Evolutionary conservation across 1,140 invertebrate genomes (phyloP), one percentile per base, ranked within the genome.

Genomic region (Drosophila elegans): DNA sequence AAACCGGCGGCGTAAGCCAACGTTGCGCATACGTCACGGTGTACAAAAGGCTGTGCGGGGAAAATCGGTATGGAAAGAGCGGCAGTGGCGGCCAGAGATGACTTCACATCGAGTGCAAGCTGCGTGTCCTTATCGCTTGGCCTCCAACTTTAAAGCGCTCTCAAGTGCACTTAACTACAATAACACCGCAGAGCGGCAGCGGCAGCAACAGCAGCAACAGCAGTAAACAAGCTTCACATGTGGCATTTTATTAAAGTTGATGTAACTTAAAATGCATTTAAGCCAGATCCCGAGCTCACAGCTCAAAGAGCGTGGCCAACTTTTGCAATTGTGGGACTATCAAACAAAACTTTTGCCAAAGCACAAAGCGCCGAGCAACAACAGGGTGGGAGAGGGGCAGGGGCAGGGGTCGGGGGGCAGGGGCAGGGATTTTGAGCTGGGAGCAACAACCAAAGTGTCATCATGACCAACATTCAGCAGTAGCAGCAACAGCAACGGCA

Each of bases 161-260:
- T 78, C 68, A 85, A 85, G 82, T 81, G 82, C 74, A 85, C 82
- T 85, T 86, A 81, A 61, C 82, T 81, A 81, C 75, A 82, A 78
- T 62, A 80, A 80, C 62, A 85, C 57, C 64, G 64, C 56, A 49
- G 32, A 52, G 21, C 60, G 27, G 34, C 46, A 16, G 25, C 59
- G 10, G 29, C 38, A 21, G 16, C 16, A 21, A 1, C 16, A 29
- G 36, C 59, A 25, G 38, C 56, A 54, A 54, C 42, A 61, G 69
- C 53, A 49, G 61, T 63, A 74, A 71, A 71, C 67, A 71, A 71
- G 67, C 67, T 55, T 61, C 78, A 64, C 64, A 67, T 83, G 48
- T 66, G 62, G 67, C 77, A 80, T 80, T 84, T 84, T 85, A 84
- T 84, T 85, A 80, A 84, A 84, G 81, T 77, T 61, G 59, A 74